Percentiles rank a stretch among this genome's conserved stretches.
Evolutionary conservation across 2,113 vertebrate genomes (phyloP).

Genomic region (Vireo altiloquus): DNA sequence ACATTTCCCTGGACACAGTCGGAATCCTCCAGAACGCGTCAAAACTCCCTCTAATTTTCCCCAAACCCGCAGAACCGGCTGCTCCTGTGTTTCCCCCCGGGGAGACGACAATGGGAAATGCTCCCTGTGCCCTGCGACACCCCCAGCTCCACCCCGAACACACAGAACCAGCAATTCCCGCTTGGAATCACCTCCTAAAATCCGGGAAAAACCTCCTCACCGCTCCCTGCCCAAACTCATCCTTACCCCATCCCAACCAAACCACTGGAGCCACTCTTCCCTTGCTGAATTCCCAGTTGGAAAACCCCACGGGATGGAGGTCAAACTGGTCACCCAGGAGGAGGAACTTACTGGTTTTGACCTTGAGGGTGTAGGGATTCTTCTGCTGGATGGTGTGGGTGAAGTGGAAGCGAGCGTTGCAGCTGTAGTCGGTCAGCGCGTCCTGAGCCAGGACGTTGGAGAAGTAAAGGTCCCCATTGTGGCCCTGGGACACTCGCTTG

Average conservation of each 20-base stretch:
- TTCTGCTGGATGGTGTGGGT: constrained; percentile 99
- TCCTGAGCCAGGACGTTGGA: constrained; percentile 90
- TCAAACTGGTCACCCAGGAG: rapidly evolving
- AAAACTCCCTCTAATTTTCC: background rate
- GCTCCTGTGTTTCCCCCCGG: too few species aligned
- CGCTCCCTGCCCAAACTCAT: too few species aligned
- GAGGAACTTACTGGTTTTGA: constrained; percentile 88
- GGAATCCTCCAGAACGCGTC: too few species aligned
- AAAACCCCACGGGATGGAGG: rapidly evolving
- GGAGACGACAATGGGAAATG: too few species aligned
- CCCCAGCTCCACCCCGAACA: too few species aligned
- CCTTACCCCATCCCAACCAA: background rate
- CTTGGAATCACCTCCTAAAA: too few species aligned
- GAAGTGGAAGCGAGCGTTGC: constrained; percentile 93
- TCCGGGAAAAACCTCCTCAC: too few species aligned
- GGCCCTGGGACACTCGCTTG: constrained; percentile 90
- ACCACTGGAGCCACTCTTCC: rapidly evolving
- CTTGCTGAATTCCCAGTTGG: rapidly evolving
- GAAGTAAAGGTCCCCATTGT: constrained; percentile 96
- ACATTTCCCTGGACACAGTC: too few species aligned
- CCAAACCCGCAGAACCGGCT: rapidly evolving
- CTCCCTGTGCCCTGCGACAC: too few species aligned
- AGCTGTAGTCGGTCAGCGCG: constrained; percentile 90
- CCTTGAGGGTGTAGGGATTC: constrained; percentile 91
- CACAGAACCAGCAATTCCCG: too few species aligned